Conservation (phyloP, 2,113 vertebrate species). For the Podarcis muralis region DNA sequence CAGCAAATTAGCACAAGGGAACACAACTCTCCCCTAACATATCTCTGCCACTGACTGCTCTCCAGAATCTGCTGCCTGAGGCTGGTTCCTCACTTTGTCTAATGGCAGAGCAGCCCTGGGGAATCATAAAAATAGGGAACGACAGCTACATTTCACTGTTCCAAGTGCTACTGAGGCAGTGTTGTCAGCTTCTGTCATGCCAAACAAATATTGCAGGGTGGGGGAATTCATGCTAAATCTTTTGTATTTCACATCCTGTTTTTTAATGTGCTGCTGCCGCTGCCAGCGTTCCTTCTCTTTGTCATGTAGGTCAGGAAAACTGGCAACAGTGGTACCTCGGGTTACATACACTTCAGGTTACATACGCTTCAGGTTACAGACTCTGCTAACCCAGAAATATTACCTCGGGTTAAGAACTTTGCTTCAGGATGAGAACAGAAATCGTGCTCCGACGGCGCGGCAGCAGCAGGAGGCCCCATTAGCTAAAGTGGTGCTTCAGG, state of each 20-base stretch:
- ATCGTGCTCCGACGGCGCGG: too few species aligned
- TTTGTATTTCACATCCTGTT: conserved; percentile 53
- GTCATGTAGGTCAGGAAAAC: conserved; percentile 25
- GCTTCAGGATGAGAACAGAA: too few species aligned
- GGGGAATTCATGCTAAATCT: conserved; percentile 52
- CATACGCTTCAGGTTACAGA: too few species aligned
- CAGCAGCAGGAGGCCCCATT: too few species aligned
- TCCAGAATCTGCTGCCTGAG: background rate
- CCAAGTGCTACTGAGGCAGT: background rate
- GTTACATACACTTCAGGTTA: too few species aligned
- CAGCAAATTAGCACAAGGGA: too few species aligned
- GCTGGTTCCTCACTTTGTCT: background rate
- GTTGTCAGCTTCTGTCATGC: background rate
- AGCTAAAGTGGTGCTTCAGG: too few species aligned
- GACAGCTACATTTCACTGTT: background rate
- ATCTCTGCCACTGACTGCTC: background rate
- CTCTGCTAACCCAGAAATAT: too few species aligned
- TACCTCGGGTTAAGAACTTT: too few species aligned
- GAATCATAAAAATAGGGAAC: background rate
- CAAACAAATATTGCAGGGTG: conserved; percentile 33
- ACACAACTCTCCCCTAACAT: too few species aligned
- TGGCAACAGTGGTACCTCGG: background rate
- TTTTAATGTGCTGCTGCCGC: conserved; percentile 36
- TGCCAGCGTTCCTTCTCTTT: conserved; percentile 53
- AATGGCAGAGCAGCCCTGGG: background rate